These are phyloP conservation scores for Macaca nemestrina DNA, from an alignment of 2,113 vertebrate genomes.

Conservation along the genomic window DNA sequence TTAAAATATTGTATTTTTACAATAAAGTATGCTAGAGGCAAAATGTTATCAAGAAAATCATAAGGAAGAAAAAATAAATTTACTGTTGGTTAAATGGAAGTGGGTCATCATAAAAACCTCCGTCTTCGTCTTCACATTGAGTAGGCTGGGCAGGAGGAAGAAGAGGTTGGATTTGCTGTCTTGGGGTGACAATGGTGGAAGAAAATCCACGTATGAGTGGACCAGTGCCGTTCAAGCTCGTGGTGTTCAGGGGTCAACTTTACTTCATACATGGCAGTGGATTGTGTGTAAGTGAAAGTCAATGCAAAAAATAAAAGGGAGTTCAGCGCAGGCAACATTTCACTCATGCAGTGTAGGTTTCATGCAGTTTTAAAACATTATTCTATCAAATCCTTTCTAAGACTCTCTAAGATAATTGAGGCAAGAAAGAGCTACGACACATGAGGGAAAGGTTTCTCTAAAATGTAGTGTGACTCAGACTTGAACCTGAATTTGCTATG, in stretches of 20 bases:
- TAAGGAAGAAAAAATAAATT: not conserved
- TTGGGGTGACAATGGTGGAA: not conserved
- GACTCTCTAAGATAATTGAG: not conserved
- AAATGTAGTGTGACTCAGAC: not conserved
- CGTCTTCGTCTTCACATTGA: rapidly evolving
- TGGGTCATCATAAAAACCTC: not conserved
- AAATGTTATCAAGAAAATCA: not conserved
- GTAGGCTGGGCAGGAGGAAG: not conserved
- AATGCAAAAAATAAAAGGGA: not conserved
- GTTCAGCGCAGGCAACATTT: not conserved
- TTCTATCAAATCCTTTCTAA: not conserved
- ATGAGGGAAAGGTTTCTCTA: not conserved
- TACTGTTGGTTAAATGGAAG: not conserved
- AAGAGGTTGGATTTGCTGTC: not conserved
- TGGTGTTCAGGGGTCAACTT: not conserved
- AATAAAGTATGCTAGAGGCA: not conserved
- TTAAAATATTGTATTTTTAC: not conserved
- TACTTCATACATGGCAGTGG: not conserved
- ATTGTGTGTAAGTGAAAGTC: not conserved
- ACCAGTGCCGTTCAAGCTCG: not conserved
- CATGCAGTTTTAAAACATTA: not conserved
- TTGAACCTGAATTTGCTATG: not conserved
- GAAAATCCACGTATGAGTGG: not conserved
- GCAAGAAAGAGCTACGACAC: not conserved
- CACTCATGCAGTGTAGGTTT: no score